Evolutionary conservation across 2,888 invertebrate species (phyloP), one percentile per base, ranked within the genome.

Genomic region (Cosmopolites sordidus): DNA sequence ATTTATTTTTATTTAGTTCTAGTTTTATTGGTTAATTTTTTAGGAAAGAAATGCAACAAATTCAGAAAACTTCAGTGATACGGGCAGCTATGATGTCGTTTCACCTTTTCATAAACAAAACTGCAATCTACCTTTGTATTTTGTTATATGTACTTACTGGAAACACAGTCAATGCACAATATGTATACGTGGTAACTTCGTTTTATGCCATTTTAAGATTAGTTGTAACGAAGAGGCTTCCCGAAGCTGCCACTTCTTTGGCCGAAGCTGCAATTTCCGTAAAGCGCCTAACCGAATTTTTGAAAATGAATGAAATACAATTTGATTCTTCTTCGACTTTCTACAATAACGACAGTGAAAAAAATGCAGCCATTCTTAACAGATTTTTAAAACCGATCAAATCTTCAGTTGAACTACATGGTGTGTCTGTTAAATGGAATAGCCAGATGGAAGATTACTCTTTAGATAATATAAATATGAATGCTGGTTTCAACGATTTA

Each of bases 51-150:
- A 81, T 89, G 14, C 75, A 77, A 50, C 79, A 81, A 52, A 78
- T 87, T 48, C 76, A 79, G 60, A 73, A 77, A 18, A 82, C 83
- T 5, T 82, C 85, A 0, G 82, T 82, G 71, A 78, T 84, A 50
- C 76, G 81, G 66, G 84, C 82, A 0, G 79, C 84, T 61, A 82
- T 81, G 11, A 75, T 81, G 22, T 82, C 84, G 0, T 70, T 80
- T 55, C 71, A 80, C 66, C 85, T 92, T 43, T 92, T 91, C 68
- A 87, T 92, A 0, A 87, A 90, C 65, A 83, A 93, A 60, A 80
- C 89, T 30, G 87, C 92, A 1, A 77, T 92, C n/a, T 90, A 86
- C 68, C 80, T 89, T 46, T 90, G 90, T 1, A 79, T 94, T 44
- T 76, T 90, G 22, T 80, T 86, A 0, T 91, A 86, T 66, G 84